Conservation (phyloP, 2,113 vertebrate species). For the Cathartes aura region DNA sequence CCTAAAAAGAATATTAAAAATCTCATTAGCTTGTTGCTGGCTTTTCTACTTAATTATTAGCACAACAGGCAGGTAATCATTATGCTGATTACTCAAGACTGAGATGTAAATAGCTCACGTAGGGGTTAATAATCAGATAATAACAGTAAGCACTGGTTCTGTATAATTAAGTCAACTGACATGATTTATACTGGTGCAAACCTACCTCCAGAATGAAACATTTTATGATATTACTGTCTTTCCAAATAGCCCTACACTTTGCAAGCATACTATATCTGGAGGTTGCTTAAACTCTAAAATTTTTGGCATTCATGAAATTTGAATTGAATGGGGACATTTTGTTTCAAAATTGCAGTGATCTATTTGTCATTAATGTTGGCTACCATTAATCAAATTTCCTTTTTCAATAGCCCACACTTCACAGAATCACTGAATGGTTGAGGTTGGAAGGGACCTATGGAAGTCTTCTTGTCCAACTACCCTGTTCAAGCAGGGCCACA, state of each 20-base stretch:
- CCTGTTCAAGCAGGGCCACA: neutral
- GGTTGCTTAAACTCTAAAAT: neutral
- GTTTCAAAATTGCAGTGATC: neutral
- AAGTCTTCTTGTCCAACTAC: neutral
- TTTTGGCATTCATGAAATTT: neutral
- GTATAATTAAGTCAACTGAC: constrained; percentile 38
- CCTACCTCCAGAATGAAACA: neutral
- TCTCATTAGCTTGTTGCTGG: constrained; percentile 31
- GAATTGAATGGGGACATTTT: neutral
- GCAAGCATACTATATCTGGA: neutral
- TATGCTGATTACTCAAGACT: constrained; percentile 31
- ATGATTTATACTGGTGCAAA: constrained; percentile 27
- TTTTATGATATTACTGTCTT: neutral
- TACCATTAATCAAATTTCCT: neutral
- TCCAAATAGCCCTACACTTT: neutral
- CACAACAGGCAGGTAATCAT: constrained; percentile 52
- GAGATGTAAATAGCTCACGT: constrained; percentile 36
- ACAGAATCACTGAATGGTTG: neutral
- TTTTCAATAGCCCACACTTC: neutral
- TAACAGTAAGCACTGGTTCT: constrained; percentile 1
- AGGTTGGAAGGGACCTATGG: neutral
- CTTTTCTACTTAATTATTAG: constrained; percentile 48
- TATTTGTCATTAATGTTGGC: neutral
- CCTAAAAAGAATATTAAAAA: constrained; percentile 29
- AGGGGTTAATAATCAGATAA: constrained; percentile 56